A percentile compares a stretch with the other conserved stretches of the same genome.
These are phyloP conservation scores for Gymnorhina tibicen DNA, from an alignment of 2,113 vertebrate genomes.

Conservation along the genomic window DNA sequence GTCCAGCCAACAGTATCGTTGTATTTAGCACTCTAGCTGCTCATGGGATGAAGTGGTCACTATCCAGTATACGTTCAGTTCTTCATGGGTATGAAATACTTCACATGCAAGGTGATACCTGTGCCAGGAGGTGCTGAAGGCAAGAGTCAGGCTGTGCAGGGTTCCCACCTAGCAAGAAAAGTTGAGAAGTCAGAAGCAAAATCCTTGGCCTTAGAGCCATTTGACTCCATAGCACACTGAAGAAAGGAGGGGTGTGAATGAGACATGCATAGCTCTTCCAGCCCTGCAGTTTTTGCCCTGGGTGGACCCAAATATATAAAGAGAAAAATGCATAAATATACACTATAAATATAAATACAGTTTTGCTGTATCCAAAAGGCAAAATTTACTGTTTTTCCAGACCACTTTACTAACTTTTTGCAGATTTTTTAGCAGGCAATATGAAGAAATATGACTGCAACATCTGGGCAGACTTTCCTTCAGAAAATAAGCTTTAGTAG, in stretches of 20 bases:
- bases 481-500: not conserved
- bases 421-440: not conserved
- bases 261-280: not conserved
- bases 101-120: not conserved
- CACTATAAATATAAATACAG: not conserved
- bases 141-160: not conserved
- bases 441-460: not conserved
- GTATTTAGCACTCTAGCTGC: not conserved
- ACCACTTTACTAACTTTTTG: not conserved
- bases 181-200: not conserved
- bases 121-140: not conserved
- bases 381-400: not conserved
- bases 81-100: not conserved
- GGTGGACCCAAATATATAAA: not conserved
- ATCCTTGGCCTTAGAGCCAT: not conserved
- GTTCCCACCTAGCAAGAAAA: not conserved
- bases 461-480: not conserved
- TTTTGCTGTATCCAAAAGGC: not conserved
- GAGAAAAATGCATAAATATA: not conserved
- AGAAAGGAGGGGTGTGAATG: not conserved
- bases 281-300: not conserved
- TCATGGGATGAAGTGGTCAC: accelerated
- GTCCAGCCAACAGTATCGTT: not conserved
- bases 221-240: accelerated
- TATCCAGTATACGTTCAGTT: not conserved